Conservation (phyloP, 2,113 vertebrate genomes). For the Ophthalmolycus amberensis region DNA sequence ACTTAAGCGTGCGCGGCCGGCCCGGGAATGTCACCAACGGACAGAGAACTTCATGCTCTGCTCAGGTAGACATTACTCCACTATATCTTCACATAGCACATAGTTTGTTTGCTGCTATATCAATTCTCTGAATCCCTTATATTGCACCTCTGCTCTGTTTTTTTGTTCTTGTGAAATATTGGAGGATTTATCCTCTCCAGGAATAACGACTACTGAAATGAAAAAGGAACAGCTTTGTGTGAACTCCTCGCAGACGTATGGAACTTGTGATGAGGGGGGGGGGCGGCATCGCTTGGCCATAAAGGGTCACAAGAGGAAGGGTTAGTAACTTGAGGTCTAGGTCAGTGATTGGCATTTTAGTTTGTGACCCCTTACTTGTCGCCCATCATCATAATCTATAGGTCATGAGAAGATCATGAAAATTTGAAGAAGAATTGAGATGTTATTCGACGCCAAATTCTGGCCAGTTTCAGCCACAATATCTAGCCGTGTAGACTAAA, state of each 20-base stretch:
- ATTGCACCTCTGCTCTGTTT: background rate
- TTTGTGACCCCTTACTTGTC: background rate
- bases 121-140: too few relatives aligned
- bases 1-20: too few relatives aligned
- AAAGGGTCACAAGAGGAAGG: background rate
- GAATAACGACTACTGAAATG: background rate
- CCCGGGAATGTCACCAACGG: too few relatives aligned
- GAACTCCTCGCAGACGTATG: background rate
- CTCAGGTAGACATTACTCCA: too few relatives aligned
- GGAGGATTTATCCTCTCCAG: background rate
- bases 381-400: background rate
- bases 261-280: background rate
- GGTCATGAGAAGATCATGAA: background rate
- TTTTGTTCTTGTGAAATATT: background rate
- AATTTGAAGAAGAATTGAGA: background rate
- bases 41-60: too few relatives aligned
- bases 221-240: background rate
- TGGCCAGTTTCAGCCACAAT: background rate
- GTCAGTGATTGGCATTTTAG: background rate
- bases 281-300: background rate
- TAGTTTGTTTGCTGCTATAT: too few relatives aligned
- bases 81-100: too few relatives aligned
- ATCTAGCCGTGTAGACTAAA: background rate
- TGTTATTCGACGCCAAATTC: background rate
- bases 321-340: background rate